Conservation (phyloP, 2,113 vertebrate genomes). For the Plestiodon gilberti region DNA sequence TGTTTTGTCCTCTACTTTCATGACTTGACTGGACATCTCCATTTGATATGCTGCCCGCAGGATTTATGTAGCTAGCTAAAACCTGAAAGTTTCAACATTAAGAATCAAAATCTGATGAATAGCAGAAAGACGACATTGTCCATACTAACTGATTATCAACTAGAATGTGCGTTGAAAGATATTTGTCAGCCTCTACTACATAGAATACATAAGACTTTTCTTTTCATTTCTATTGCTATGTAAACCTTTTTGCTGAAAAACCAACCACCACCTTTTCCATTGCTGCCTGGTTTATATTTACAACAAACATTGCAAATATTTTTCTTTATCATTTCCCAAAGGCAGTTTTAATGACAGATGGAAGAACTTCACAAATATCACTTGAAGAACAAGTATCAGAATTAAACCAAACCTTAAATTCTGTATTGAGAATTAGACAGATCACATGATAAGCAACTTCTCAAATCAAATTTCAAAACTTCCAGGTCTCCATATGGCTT, state of each 20-base stretch:
- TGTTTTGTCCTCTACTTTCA: conserved; percentile 88
- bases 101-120: conserved; percentile 5
- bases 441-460: neutral
- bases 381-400: neutral
- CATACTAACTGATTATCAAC: neutral
- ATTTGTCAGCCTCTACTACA: neutral
- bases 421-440: neutral
- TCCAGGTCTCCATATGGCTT: too few relatives aligned
- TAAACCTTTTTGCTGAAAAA: too few relatives aligned
- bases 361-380: neutral
- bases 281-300: neutral
- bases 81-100: conserved; percentile 78
- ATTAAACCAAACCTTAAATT: neutral
- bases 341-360: neutral
- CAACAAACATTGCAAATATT: neutral
- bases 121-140: conserved; percentile 17
- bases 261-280: too few relatives aligned
- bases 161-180: neutral
- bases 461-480: neutral
- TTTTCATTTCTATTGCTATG: neutral
- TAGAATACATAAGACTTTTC: neutral
- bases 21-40: conserved; percentile 79
- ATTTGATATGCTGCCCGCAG: conserved; percentile 83
- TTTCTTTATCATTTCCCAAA: neutral
- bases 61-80: conserved; percentile 98